Base-by-base conservation (phyloP, 2,797 vertebrate genomes). In the Enteromius treurensis region DNA sequence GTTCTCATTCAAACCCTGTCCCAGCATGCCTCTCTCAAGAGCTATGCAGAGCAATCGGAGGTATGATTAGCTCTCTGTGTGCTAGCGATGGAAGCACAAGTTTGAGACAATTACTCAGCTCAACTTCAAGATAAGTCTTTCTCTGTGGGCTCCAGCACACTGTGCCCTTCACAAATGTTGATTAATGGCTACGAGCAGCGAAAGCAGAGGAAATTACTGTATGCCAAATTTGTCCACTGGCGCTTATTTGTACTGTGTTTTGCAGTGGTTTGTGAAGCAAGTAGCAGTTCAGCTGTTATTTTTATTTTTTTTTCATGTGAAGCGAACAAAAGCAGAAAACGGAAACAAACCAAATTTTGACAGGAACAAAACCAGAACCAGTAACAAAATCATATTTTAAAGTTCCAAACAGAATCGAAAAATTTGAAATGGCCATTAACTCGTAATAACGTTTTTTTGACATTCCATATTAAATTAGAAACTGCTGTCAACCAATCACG, bases 21-120 rank as follows among this genome's bases (percentile, higher is more conserved):
- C 82, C 87, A 84, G 87, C 87, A 84, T 84, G 87, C 82, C 53
- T 85, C 79, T 86, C 82, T 86, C 65, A 80, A 86, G 82, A 58
- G 60, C 77, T 78, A 80, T 80, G 70, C 81, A 65, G 19, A 79
- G 82, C 75, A 78, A 76, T 76, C 42, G 49, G 80, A 68, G 77
- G 70, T 80, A 83, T 82, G 83, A 88, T 83, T 75, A 82, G 85
- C 65, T 83, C 82, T 84, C 85, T 70, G 77, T 83, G 80, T 77
- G 87, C 60, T 77, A 81, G 79, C 42, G 17, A 70, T 80, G 45
- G 79, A 84, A 82, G 75, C 73, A 84, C 58, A 77, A 76, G 82
- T 80, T 82, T 83, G 29, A 78, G 65, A 84, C 80, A 86, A 88
- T 86, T 84, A 80, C 76, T 15, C 69, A 14, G 68, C 79, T 62